phyloP scores from a whole-genome alignment of 2,888 invertebrate species.

The Drosophila monieri region DNA sequence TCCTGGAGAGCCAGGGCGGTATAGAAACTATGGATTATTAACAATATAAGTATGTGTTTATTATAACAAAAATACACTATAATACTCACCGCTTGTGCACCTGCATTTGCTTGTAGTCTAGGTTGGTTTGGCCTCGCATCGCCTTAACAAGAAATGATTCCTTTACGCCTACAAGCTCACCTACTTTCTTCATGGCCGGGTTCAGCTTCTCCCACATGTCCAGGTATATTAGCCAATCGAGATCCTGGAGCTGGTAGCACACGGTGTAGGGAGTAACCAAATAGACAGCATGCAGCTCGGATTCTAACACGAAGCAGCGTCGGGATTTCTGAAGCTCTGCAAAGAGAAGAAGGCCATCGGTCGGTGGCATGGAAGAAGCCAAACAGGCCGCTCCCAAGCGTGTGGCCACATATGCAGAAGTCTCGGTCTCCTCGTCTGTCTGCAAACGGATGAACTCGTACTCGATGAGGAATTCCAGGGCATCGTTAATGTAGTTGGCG shows the following conservation, averaged over 20 bases:
- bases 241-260: constrained; percentile 89
- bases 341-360: constrained; percentile 95
- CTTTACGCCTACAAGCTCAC: constrained; percentile 93
- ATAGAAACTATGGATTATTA: constrained; percentile 88
- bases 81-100: constrained; percentile 87
- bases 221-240: constrained; percentile 92
- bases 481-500: constrained; percentile 84
- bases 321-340: constrained; percentile 95
- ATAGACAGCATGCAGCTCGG: constrained; percentile 97
- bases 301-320: constrained; percentile 95
- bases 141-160: constrained; percentile 93
- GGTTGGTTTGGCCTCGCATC: constrained; percentile 87
- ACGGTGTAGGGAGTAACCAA: constrained; percentile 97
- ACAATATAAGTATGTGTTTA: not conserved
- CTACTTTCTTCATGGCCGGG: constrained; percentile 92
- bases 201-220: constrained; percentile 93
- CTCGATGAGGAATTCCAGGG: constrained; percentile 89
- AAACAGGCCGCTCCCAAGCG: constrained; percentile 96
- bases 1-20: constrained; percentile 96
- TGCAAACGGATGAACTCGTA: constrained; percentile 92
- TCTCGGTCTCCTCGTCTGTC: constrained; percentile 83
- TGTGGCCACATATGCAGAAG: constrained; percentile 89
- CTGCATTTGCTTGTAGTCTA: constrained; percentile 85
- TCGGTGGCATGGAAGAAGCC: constrained; percentile 96
- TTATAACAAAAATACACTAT: not conserved